phyloP scores from a whole-genome alignment of 2,888 invertebrate genomes.

The Tetranychus piercei region DNA sequence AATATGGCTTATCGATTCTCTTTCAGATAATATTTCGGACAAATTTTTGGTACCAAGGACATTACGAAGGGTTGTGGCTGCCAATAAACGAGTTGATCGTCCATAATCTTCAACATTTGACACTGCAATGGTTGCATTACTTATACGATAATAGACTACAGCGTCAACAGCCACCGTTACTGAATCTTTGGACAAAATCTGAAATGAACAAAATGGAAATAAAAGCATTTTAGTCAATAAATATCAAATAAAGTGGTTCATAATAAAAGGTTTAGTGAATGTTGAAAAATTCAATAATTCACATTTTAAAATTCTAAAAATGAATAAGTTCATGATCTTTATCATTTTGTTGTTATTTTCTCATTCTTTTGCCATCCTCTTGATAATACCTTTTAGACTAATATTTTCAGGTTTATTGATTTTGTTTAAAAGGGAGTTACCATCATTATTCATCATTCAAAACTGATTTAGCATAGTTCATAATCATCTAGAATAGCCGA shows the following conservation, averaged over 20 bases:
- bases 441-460: neutral
- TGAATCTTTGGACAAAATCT: conserved; percentile 29
- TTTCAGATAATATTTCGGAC: conserved; percentile 85
- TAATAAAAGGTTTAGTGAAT: neutral
- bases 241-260: neutral
- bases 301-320: no score
- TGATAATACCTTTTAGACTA: neutral
- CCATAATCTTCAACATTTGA: conserved; percentile 75
- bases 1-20: conserved; percentile 74
- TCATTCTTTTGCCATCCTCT: neutral
- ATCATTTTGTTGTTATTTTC: neutral
- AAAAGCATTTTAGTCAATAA: neutral
- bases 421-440: neutral
- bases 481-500: neutral
- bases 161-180: conserved; percentile 31
- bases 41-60: conserved; percentile 89
- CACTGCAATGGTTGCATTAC: conserved; percentile 81
- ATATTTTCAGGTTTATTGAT: neutral
- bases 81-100: conserved; percentile 51
- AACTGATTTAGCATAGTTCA: neutral
- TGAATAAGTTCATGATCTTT: no score
- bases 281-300: neutral
- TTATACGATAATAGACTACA: conserved; percentile 46
- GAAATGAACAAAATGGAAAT: neutral
- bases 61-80: conserved; percentile 39